These are phyloP conservation scores for Gymnocheta viridis DNA, from an alignment of 2,888 invertebrate species.

Conservation along the genomic window DNA sequence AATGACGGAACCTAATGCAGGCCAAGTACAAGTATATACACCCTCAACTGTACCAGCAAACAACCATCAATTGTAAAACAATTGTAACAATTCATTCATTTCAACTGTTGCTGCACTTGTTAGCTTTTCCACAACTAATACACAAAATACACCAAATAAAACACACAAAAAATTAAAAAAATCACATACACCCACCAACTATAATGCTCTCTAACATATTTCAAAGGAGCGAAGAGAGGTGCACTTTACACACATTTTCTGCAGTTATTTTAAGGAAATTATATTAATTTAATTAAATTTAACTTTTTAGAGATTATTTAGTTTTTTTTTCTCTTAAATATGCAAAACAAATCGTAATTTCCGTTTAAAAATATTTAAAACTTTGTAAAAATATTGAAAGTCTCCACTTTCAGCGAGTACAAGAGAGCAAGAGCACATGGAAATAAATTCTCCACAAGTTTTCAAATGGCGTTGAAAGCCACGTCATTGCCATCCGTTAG, in stretches of 20 bases:
- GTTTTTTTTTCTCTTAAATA: neutral
- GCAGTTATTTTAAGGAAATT: neutral
- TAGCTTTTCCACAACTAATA: conserved; percentile 73
- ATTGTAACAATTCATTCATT: conserved; percentile 73
- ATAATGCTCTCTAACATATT: neutral
- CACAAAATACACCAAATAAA: conserved; percentile 18
- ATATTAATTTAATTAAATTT: neutral
- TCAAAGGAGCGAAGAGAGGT: neutral
- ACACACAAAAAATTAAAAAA: no score
- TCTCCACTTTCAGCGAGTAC: conserved; percentile 37
- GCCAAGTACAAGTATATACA: conserved; percentile 56
- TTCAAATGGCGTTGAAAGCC: conserved; percentile 30
- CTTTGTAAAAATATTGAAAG: conserved; percentile 31
- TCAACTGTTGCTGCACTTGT: conserved; percentile 80
- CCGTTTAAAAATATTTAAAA: neutral
- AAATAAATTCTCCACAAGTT: conserved; percentile 38
- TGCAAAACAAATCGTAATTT: neutral
- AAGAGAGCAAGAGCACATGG: conserved; percentile 30
- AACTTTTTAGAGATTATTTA: neutral
- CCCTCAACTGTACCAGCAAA: conserved; percentile 16
- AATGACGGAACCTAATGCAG: conserved; percentile 38
- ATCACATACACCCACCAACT: neutral
- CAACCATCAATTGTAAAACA: conserved; percentile 38
- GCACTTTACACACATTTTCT: conserved; percentile 1
- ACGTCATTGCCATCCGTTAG: conserved; percentile 66